A percentile compares a stretch with the other conserved stretches of the same genome.
Evolutionary conservation across 2,113 vertebrate species (phyloP).

Genomic region (Paradisaea rubra): DNA sequence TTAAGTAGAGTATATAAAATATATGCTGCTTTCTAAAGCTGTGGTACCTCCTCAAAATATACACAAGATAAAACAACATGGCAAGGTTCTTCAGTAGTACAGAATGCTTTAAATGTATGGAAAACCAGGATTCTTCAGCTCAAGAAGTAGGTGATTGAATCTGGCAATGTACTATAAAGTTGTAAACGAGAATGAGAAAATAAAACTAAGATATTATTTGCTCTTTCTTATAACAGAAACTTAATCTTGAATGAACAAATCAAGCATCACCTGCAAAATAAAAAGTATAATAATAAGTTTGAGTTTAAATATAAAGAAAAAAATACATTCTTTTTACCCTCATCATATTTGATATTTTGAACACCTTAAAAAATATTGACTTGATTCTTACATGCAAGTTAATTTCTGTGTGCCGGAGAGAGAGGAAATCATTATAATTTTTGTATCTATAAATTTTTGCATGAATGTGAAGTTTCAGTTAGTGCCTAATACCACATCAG

Average conservation of each 20-base stretch:
- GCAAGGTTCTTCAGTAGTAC: neutral
- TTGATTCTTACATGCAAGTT: neutral
- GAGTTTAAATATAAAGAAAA: neutral
- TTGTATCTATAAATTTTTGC: neutral
- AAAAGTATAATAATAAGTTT: neutral
- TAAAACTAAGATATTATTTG: neutral
- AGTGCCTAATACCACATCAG: neutral
- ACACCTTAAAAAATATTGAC: neutral
- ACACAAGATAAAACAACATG: neutral
- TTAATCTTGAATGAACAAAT: neutral
- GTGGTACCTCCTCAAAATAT: neutral
- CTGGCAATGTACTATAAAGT: neutral
- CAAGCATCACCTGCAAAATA: neutral
- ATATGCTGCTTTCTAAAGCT: neutral
- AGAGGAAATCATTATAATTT: neutral
- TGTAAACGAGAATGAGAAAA: neutral
- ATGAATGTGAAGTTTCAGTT: neutral
- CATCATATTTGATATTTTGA: neutral
- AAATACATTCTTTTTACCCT: neutral
- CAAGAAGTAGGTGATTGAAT: neutral
- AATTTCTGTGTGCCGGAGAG: neutral
- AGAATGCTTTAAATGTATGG: neutral
- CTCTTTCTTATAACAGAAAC: neutral
- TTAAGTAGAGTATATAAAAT: neutral
- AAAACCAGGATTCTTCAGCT: neutral